Base-by-base conservation (phyloP, 2,797 vertebrate species). In the Taenioides sp. region DNA sequence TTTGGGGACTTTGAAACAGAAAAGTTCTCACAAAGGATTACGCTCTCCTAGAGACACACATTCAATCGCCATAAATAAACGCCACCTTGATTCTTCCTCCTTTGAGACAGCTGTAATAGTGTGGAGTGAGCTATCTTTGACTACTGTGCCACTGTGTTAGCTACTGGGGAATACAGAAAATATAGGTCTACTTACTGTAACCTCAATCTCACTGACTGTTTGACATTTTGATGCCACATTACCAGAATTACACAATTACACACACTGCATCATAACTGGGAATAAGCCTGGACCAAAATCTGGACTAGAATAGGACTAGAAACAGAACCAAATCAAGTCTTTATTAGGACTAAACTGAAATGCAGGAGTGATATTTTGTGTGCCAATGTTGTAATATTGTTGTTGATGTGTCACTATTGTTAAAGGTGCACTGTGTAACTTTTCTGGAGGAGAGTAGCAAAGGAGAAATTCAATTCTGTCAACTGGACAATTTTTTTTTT, bases 1-100 rank as follows among this genome's bases (percentile, higher is more conserved):
- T 82, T 83, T 80, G 72, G 71, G 54, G 67, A 75, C 69, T 89
- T 78, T 80, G 72, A 66, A 40, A 70, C 71, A 49, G 71, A 72
- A 77, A 43, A 20, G 74, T 60, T 79, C 70, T 64, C 43, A 54
- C 27, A 17, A 27, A 74, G 69, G 54, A 74, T 71, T 58, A 55
- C 23, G 49, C 37, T 61, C 47, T 71, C 50, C 78, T 28, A 69
- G 49, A 60, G 79, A 66, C 62, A 7, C 70, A 74, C 74, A 63
- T 58, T 47, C 75, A 57, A 37, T 28, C 22, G 20, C 65, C 34
- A 69, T 67, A 80, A 82, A 83, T 75, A 79, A 70, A 63, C 68
- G 75, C 69, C 66, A 66, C 65, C 69, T 79, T 55, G 73, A 67
- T 74, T 77, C 65, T 76, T 52, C 49, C 3, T 27, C 2, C 55